Percentiles rank a stretch among this genome's conserved stretches.
Evolutionary conservation across 2,888 invertebrate species (phyloP).

Genomic region (Byasa hedistus): DNA sequence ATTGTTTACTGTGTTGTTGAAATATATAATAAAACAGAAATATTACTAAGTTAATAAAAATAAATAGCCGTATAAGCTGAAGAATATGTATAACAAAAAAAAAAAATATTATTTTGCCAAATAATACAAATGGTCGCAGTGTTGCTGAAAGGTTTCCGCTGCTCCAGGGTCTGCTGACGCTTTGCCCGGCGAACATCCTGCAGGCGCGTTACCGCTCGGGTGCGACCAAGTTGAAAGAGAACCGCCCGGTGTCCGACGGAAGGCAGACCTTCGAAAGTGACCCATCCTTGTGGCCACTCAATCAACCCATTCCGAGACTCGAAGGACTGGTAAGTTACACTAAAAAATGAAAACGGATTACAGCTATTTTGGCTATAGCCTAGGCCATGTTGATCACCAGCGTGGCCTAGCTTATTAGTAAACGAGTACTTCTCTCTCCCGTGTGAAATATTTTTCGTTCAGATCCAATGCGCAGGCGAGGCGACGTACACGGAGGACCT

Average conservation of each 20-base stretch:
- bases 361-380: no score
- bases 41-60: no score
- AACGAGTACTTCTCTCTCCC: no score
- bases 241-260: constrained; percentile 78
- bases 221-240: constrained; percentile 50
- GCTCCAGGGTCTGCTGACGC: constrained; percentile 70
- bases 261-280: constrained; percentile 81
- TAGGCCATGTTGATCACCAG: no score
- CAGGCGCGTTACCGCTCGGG: constrained; percentile 70
- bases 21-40: no score
- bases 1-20: no score
- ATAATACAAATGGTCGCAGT: no score
- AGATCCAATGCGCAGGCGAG: constrained; percentile 83
- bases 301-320: constrained; percentile 43
- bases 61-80: no score
- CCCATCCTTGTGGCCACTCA: constrained; percentile 81
- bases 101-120: no score
- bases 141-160: no score
- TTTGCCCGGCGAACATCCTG: constrained; percentile 65
- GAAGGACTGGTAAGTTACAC: constrained; percentile 36
- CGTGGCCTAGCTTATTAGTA: no score
- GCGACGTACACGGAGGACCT: constrained; percentile 83
- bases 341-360: constrained; percentile 1
- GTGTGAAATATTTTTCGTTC: neutral
- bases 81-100: no score